phyloP scores from a whole-genome alignment of 2,888 invertebrate species.

The Agapostemon virescens region DNA sequence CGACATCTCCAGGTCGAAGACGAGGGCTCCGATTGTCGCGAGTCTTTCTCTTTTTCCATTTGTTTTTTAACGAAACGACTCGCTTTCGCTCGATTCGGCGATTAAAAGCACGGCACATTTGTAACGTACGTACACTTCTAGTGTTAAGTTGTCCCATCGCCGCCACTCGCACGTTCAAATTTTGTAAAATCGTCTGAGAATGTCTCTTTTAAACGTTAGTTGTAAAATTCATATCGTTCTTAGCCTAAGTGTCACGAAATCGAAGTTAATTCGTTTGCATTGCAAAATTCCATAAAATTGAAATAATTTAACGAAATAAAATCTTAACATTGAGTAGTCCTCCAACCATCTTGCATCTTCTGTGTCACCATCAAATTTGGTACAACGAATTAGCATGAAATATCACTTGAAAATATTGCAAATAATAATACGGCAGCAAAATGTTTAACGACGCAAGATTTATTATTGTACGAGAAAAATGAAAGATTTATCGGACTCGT shows the following conservation, averaged over 20 bases:
- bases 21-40: slow-evolving; percentile 56
- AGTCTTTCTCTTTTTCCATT: slow-evolving; percentile 1
- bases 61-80: slow-evolving; percentile 21
- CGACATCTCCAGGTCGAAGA: slow-evolving; percentile 56
- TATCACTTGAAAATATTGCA: too few relatives aligned
- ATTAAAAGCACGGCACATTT: slow-evolving; percentile 20
- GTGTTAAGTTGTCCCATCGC: neutral
- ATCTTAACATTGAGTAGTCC: too few relatives aligned
- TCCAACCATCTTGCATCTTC: too few relatives aligned
- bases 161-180: neutral
- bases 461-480: neutral
- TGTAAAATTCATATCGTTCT: neutral
- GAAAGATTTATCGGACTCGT: neutral
- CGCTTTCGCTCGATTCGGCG: slow-evolving; percentile 35
- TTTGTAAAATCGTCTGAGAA: neutral
- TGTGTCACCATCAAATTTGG: too few relatives aligned
- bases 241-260: neutral
- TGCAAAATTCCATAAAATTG: neutral
- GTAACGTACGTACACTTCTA: slow-evolving; percentile 1
- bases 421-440: too few relatives aligned
- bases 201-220: neutral
- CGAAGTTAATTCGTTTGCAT: neutral
- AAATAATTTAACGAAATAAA: neutral
- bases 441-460: neutral
- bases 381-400: too few relatives aligned